Evolutionary conservation across 2,113 vertebrate species (phyloP), one percentile per base, ranked within the genome.

Genomic region (Ranitomeya imitator): DNA sequence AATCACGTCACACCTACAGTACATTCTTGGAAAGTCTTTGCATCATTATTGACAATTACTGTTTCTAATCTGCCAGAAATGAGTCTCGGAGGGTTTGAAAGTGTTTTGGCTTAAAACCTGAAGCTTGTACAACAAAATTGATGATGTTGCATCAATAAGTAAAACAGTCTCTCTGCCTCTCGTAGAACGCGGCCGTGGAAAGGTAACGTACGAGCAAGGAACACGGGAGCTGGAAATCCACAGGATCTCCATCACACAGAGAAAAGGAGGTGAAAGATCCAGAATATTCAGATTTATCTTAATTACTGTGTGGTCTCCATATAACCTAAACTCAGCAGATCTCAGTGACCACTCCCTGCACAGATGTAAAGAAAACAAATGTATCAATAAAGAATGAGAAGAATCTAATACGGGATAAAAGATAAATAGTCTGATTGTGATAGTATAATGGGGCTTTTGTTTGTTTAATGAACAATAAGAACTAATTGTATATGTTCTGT

Each of bases 141-240:
- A 67, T 83, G 63, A 63, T 67, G 37, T 23, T 52, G n/a, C 81
- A 83, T 67, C 61, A 54, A 83, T 52, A 83, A 83, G 51, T 61
- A 51, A 65, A 83, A 61, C 63, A 52, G 63, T 83, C 54, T 23
- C 81, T 69, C 45, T 8, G 19, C 51, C 60, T 83, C 61, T n/a
- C n/a, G 18, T 15, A 83, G 61, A 83, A 11, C 63, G 60, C 31
- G 26, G 59, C 79, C 31, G 45, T 14, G 2, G 23, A 15, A 16
- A 21, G 7, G 61, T n/a, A 67, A 83, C 69, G 19, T 83, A 69
- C 61, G 61, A 54, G 19, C 11, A 9, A 52, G 52, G 12, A 83
- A 83, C 61, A 23, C 61, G 0, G 67, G 45, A 0, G 73, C 45
- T n/a, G 21, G 69, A 69, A 83, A 83, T 69, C 61, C 23, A 69